phyloP scores from a whole-genome alignment of 2,113 vertebrate species.

The Notothenia rossii region DNA sequence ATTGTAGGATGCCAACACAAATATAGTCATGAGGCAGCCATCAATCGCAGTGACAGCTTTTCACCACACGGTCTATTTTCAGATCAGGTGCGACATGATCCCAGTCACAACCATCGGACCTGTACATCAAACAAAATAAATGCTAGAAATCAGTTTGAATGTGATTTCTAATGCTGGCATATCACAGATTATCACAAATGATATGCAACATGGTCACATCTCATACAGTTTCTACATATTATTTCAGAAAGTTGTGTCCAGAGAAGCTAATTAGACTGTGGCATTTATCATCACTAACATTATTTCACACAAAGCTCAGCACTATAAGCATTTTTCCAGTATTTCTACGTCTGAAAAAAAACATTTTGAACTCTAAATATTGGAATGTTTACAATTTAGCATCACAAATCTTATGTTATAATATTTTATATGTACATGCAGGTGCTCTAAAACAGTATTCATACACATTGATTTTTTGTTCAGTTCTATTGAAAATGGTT shows the following conservation, averaged over 20 bases:
- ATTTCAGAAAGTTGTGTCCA: background rate
- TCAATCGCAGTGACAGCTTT: slow-evolving; percentile 49
- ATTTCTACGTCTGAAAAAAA: slow-evolving; percentile 14
- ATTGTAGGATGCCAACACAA: slow-evolving; percentile 49
- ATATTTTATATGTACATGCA: background rate
- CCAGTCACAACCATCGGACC: background rate
- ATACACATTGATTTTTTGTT: slow-evolving; percentile 9
- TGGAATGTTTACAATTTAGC: background rate
- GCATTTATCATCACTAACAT: background rate
- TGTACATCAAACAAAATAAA: slow-evolving; percentile 11
- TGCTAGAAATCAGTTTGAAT: background rate
- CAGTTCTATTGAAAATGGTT: background rate
- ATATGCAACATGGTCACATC: background rate
- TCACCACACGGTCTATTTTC: slow-evolving; percentile 54
- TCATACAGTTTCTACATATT: background rate
- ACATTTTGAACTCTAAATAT: background rate
- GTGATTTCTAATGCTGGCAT: background rate
- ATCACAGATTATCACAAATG: background rate
- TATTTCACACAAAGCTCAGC: background rate
- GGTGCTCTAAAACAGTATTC: background rate
- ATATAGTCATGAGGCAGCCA: slow-evolving; percentile 41
- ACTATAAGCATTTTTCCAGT: background rate
- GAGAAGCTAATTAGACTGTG: background rate
- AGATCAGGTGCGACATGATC: slow-evolving; percentile 29
- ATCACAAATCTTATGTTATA: background rate